phyloP scores from a whole-genome alignment of 2,113 vertebrate genomes.

The Tragelaphus strepsiceros region DNA sequence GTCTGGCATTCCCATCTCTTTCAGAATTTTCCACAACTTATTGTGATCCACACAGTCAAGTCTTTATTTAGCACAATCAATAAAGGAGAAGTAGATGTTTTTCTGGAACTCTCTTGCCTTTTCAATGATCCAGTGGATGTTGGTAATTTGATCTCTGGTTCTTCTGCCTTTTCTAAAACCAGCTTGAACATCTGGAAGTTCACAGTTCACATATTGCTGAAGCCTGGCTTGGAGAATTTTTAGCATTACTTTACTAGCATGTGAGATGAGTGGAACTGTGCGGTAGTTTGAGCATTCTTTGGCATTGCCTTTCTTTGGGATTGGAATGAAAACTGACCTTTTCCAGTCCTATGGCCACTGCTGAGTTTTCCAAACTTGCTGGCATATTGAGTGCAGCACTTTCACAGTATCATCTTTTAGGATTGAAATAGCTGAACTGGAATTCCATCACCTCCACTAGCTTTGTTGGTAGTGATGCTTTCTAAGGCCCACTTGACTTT shows the following conservation, averaged over 20 bases:
- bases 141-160: not conserved
- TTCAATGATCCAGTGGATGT: accelerated
- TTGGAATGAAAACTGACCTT: not conserved
- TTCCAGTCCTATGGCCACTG: not conserved
- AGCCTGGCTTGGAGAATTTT: not conserved
- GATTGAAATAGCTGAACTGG: not conserved
- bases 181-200: not conserved
- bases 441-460: not conserved
- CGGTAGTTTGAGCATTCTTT: not conserved
- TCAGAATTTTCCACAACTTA: not conserved
- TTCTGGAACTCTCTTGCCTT: not conserved
- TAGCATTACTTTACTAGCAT: not conserved
- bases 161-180: not conserved
- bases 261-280: not conserved
- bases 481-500: not conserved
- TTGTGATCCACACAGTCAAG: not conserved
- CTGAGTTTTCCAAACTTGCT: not conserved
- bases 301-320: not conserved
- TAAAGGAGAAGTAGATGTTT: not conserved
- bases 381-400: not conserved
- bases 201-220: accelerated
- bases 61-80: not conserved
- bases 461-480: not conserved
- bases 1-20: not conserved
- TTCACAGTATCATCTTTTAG: not conserved